Base-by-base conservation (phyloP, 2,797 vertebrate species). In the Sebastes hopkinsi region DNA sequence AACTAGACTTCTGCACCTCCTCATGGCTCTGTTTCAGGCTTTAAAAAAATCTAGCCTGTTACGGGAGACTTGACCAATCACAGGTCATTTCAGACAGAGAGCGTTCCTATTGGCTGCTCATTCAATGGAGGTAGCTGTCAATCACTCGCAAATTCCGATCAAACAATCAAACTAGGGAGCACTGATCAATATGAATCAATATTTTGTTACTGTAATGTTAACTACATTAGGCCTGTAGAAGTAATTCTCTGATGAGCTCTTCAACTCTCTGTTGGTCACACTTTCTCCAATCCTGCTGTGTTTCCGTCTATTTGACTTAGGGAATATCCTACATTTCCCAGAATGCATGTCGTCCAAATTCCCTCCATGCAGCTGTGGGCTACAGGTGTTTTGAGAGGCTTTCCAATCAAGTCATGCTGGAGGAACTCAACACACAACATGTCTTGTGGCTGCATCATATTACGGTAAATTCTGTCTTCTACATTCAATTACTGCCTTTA, bases 311-410 rank as follows among this genome's bases (percentile, higher is more conserved):
- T 50, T 8, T 46, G 3, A 65, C 18, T 54, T 11, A 10, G 10
- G 4, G 10, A 29, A 13, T 34, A 50, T 34, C 66, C 66, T 78
- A 46, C 70, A 71, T 65, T 75, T 83, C 67, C 84, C 70, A 83
- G 59, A 69, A 67, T 82, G 62, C 67, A 72, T 4, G 6, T 52
- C 7, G 30, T 20, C 6, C 16, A 67, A 4, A 30, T n/a, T 34
- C 0, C 0, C 25, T 66, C 8, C 59, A 36, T 34, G 67, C 54
- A 56, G 38, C 64, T 70, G 55, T 61, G 69, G 42, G 4, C 32
- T 11, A 2, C 61, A 79, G 72, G 72, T 83, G 77, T 60, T 65
- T 61, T 54, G 32, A 36, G 4, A 23, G 18, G 52, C 42, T 73
- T 60, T 50, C 14, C 23, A 56, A n/a, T 73, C 46, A 71, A 58